A percentile compares a stretch with the other conserved stretches of the same genome.
These are phyloP conservation scores for Austrofundulus limnaeus DNA, from an alignment of 2,113 vertebrate genomes.

Conservation along the genomic window DNA sequence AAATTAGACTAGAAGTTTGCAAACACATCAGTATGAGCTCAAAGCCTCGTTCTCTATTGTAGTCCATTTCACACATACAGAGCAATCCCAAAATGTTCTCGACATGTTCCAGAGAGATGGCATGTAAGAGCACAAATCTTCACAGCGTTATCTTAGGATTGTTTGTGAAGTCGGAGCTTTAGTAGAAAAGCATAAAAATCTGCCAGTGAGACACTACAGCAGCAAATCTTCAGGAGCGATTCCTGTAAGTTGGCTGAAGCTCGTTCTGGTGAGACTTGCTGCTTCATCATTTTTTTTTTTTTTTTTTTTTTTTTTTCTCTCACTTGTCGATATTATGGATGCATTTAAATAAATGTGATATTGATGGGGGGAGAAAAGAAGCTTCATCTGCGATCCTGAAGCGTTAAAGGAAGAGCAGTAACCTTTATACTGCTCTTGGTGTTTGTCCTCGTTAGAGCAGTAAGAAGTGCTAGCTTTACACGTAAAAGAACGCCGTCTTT, in stretches of 20 bases:
- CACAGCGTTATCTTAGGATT: not conserved
- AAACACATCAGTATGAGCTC: not conserved
- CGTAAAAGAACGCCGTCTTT: too few relatives aligned
- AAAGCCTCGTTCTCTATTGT: not conserved
- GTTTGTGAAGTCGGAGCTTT: not conserved
- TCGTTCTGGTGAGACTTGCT: not conserved
- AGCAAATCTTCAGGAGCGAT: not conserved
- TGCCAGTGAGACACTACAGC: not conserved
- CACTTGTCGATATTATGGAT: not conserved
- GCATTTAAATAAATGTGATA: not conserved
- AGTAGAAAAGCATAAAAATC: not conserved
- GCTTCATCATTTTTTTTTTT: not conserved
- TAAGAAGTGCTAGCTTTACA: too few relatives aligned
- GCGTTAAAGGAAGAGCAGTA: not conserved
- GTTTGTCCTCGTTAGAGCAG: too few relatives aligned
- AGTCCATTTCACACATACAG: not conserved
- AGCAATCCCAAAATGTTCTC: not conserved
- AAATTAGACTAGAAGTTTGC: not conserved
- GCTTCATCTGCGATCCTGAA: not conserved
- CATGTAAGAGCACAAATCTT: not conserved
- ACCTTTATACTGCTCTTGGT: not conserved
- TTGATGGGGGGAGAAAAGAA: not conserved
- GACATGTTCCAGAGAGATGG: not conserved
- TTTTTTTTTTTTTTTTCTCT: not conserved
- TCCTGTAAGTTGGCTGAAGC: not conserved